Base-by-base conservation (phyloP, 2,113 vertebrate genomes). In the Sinocyclocheilus anophthalmus region DNA sequence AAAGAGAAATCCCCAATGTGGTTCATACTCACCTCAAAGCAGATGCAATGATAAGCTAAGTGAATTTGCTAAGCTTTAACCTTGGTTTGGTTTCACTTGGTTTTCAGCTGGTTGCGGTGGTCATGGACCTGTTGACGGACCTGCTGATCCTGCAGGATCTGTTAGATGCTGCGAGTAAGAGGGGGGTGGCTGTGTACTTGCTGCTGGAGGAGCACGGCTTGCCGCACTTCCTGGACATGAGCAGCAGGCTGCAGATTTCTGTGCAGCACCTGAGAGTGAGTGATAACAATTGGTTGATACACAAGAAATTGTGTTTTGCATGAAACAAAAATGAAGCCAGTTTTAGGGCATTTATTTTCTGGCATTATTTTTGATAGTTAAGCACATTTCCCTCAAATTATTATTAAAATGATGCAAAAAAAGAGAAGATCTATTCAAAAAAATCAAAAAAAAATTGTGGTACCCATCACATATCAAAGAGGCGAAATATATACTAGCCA, bases 121-220 rank as follows among this genome's bases (percentile, higher is more conserved):
- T 97, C 84, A 99, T 99, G 97, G 98, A 99, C 90, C 90, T 95
- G 3, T 96, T 99, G 89, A 98, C 97, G 0, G 98, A 99, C 85
- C 92, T 96, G 0, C 96, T 97, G 85, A 97, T 99, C 93, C 96
- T 99, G 89, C 96, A 96, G 14, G 98, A 99, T 91, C 95, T 98
- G 63, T 93, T 98, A 86, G 96, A 99, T 0, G 97, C 96, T 0
- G 94, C 96, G 0, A 94, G 91, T 0, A 96, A 96, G 63, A 95
- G 97, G 8, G 94, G 94, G 6, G 96, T 99, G 84, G 96, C 97
- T 0, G 96, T 99, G 33, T 99, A 99, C 78, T 91, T 96, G 14
- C 93, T 99, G 89, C 93, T 99, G 80, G 97, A 98, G 22, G 95
- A 96, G 72, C 88, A 86, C 0, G 94, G 96, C 0, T 92, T 97